phyloP scores from a whole-genome alignment of 2,888 invertebrate genomes.

The Melanostoma mellinum region DNA sequence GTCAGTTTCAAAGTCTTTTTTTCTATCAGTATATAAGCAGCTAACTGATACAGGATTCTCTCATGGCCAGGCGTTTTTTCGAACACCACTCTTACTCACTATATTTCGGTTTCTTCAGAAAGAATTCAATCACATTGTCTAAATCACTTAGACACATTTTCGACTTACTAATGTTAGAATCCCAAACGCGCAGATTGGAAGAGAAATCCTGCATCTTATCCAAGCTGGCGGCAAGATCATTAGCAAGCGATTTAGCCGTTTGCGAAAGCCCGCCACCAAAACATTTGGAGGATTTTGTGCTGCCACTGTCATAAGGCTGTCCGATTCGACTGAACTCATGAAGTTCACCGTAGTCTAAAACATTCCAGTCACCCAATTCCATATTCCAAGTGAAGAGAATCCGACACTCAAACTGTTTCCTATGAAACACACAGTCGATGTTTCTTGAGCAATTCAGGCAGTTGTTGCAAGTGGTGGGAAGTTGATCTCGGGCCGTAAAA shows the following conservation, averaged over 20 bases:
- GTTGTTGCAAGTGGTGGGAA: constrained; percentile 75
- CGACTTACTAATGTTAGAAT: constrained; percentile 80
- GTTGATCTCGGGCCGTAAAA: constrained; percentile 81
- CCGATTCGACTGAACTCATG: constrained; percentile 76
- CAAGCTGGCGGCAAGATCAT: constrained; percentile 77
- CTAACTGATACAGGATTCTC: constrained; percentile 43
- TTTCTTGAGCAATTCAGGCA: constrained; percentile 80
- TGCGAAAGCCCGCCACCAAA: constrained; percentile 77
- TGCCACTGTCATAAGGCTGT: constrained; percentile 75
- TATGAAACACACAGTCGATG: constrained; percentile 80
- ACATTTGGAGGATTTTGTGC: constrained; percentile 61
- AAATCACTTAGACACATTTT: constrained; percentile 79
- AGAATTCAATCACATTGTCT: constrained; percentile 81
- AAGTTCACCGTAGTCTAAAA: constrained; percentile 81
- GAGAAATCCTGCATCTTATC: constrained; percentile 78
- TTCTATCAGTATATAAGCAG: constrained; percentile 57
- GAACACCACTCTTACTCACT: constrained; percentile 46
- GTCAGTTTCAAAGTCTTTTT: constrained; percentile 59
- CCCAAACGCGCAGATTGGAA: constrained; percentile 79
- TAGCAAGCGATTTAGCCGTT: constrained; percentile 79
- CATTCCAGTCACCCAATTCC: constrained; percentile 80
- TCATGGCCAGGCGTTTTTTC: not conserved
- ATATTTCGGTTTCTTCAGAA: constrained; percentile 77
- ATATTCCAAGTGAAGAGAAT: constrained; percentile 82
- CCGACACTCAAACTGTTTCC: constrained; percentile 81